These are phyloP conservation scores for Tenebrosternarchus preto DNA, from an alignment of 2,113 vertebrate genomes.

Conservation along the genomic window DNA sequence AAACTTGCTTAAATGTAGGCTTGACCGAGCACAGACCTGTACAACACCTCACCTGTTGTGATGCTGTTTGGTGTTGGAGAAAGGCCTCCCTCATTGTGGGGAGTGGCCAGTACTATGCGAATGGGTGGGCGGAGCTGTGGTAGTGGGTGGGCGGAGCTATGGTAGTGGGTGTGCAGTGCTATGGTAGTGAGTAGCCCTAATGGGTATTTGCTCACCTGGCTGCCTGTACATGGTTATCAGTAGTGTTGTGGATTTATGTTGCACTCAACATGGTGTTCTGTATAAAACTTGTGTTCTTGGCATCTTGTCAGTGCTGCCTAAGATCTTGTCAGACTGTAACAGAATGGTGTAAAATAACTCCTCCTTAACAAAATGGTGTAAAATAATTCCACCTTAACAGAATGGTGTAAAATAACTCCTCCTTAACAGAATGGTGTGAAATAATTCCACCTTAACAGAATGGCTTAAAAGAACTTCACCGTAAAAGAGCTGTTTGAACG, in stretches of 20 bases:
- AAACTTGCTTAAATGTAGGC: no score
- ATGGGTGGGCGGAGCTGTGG: slow-evolving; percentile 8
- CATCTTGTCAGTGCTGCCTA: slow-evolving; percentile 37
- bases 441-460: no score
- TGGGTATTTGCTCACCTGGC: slow-evolving; percentile 51
- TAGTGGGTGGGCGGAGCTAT: slow-evolving; percentile 27
- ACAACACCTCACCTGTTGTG: no score
- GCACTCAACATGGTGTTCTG: slow-evolving; percentile 26
- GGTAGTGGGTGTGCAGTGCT: slow-evolving; percentile 1
- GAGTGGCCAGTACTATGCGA: slow-evolving; percentile 26
- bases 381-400: no score
- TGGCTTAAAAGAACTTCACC: no score
- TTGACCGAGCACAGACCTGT: no score
- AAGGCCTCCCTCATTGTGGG: neutral
- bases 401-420: no score
- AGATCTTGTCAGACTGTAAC: no score
- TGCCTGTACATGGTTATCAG: slow-evolving; percentile 61
- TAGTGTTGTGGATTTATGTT: slow-evolving; percentile 53
- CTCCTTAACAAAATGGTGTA: no score
- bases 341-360: no score
- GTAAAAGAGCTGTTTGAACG: slow-evolving; percentile 18
- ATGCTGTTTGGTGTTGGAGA: slow-evolving; percentile 24
- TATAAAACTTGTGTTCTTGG: slow-evolving; percentile 13
- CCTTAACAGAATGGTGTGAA: no score
- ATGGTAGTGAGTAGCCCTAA: slow-evolving; percentile 33